phyloP scores from a whole-genome alignment of 2,888 invertebrate genomes.

The Choreutis nemorana region DNA sequence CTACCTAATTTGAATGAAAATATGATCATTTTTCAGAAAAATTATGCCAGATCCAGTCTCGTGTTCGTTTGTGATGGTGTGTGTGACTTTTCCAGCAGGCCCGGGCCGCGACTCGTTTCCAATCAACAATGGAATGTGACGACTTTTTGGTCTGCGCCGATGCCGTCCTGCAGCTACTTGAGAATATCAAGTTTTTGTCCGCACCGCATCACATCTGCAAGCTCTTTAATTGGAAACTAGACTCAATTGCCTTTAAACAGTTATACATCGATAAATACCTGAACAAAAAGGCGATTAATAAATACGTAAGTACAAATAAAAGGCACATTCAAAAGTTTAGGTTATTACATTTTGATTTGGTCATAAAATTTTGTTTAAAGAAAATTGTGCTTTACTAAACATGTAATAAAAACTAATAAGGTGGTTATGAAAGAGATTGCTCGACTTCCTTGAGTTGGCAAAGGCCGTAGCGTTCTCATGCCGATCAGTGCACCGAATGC shows the following conservation, averaged over 20 bases:
- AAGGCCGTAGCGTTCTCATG: conserved; percentile 1
- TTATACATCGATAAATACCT: too few relatives aligned
- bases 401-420: too few relatives aligned
- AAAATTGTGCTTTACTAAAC: too few relatives aligned
- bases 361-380: too few relatives aligned
- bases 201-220: conserved; percentile 18
- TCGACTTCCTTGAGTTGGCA: background rate
- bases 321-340: too few relatives aligned
- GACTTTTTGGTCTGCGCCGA: conserved; percentile 45
- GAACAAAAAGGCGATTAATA: too few relatives aligned
- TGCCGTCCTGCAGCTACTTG: conserved; percentile 16
- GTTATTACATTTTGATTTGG: too few relatives aligned
- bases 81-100: conserved; percentile 50
- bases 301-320: too few relatives aligned
- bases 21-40: too few relatives aligned
- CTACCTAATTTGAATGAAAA: too few relatives aligned
- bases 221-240: conserved; percentile 17
- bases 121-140: conserved; percentile 59
- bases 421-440: too few relatives aligned
- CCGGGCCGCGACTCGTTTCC: conserved; percentile 48
- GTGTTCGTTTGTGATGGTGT: conserved; percentile 16
- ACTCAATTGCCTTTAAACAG: too few relatives aligned
- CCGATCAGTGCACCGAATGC: conserved; percentile 1
- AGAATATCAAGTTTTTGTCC: conserved; percentile 43
- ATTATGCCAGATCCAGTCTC: conserved; percentile 29